A percentile compares a stretch with the other conserved stretches of the same genome.
Evolutionary conservation across 2,113 vertebrate species (phyloP).

Genomic region (Pedetes capensis): DNA sequence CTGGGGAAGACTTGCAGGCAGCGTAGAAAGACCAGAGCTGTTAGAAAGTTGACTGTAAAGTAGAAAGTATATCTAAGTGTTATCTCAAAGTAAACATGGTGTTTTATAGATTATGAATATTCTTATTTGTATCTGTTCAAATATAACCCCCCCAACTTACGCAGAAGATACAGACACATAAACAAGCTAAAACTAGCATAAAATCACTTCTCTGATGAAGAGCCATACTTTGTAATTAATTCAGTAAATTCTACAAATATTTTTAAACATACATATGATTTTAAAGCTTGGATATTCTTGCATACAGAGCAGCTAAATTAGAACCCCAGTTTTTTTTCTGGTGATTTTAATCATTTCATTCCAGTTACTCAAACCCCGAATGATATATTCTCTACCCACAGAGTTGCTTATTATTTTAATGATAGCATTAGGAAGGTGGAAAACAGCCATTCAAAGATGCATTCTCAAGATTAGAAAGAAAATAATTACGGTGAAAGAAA

Average conservation of each 20-base stretch:
- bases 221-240: constrained; percentile 45
- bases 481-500: constrained; percentile 20
- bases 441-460: constrained; percentile 17
- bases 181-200: constrained; percentile 29
- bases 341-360: constrained; percentile 39
- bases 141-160: neutral
- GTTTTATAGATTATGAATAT: neutral
- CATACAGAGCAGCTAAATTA: constrained; percentile 1
- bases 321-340: neutral
- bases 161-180: neutral
- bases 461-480: constrained; percentile 48
- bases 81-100: neutral
- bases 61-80: neutral
- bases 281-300: constrained; percentile 42
- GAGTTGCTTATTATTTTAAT: constrained; percentile 61
- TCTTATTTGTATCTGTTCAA: neutral
- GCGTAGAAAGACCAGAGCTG: neutral
- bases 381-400: constrained; percentile 10
- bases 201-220: constrained; percentile 23
- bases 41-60: neutral
- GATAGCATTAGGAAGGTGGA: neutral
- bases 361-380: neutral
- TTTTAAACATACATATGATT: constrained; percentile 10
- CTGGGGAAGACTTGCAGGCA: neutral
- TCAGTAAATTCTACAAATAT: constrained; percentile 32